Evolutionary conservation across 2,113 vertebrate genomes (phyloP).

Genomic region (Channa argus): DNA sequence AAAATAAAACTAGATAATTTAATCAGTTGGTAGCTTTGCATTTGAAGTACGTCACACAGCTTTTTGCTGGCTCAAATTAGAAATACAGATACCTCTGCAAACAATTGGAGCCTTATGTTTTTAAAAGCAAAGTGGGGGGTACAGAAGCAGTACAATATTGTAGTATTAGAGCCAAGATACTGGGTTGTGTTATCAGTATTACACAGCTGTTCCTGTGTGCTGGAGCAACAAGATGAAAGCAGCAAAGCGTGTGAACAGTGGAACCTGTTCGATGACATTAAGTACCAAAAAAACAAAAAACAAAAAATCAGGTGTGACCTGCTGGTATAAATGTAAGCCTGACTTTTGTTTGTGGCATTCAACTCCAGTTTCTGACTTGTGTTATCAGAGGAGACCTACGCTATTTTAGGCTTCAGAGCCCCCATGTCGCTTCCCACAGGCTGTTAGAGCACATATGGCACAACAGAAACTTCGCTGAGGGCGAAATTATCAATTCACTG

Average conservation of each 20-base stretch:
- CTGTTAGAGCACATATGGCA: conserved; percentile 65
- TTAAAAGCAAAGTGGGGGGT: not conserved
- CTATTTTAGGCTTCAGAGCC: conserved; percentile 73
- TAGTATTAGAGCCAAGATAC: not conserved
- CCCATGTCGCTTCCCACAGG: conserved; percentile 60
- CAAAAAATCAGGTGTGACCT: conserved; percentile 19
- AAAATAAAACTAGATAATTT: too few species aligned
- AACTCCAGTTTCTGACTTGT: conserved; percentile 39
- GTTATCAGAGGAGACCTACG: conserved; percentile 54
- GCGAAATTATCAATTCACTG: conserved; percentile 58
- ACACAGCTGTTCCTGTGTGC: conserved; percentile 8
- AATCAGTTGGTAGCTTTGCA: too few species aligned
- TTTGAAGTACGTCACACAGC: too few species aligned
- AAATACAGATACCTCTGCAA: too few species aligned
- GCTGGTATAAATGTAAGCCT: conserved; percentile 27
- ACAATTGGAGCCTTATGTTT: not conserved
- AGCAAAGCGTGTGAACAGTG: conserved; percentile 37
- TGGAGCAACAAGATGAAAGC: not conserved
- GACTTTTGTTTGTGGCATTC: conserved; percentile 38
- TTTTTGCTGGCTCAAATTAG: too few species aligned
- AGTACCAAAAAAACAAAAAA: not conserved
- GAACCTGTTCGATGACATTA: conserved; percentile 16
- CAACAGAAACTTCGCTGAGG: conserved; percentile 54
- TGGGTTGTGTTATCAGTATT: conserved; percentile 32
- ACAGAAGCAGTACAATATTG: not conserved